Conservation (phyloP, 2,888 invertebrate species). For the Diaprepes abbreviatus region DNA sequence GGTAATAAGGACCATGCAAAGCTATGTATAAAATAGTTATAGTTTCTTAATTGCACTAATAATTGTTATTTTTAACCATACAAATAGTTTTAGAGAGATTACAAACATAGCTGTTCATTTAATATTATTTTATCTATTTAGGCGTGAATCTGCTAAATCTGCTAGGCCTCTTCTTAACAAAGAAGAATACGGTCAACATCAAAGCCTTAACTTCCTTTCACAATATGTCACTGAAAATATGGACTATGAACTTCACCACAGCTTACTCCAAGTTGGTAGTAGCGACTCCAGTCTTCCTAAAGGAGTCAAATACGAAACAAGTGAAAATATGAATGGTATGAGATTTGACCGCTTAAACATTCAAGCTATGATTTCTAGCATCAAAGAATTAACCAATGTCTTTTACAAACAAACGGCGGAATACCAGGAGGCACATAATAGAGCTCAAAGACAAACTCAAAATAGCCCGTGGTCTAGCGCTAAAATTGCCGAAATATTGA, state of each 20-base stretch:
- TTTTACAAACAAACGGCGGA: constrained; percentile 58
- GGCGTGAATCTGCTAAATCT: constrained; percentile 62
- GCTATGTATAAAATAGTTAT: too few relatives aligned
- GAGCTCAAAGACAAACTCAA: neutral
- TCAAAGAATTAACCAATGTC: constrained; percentile 63
- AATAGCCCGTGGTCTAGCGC: constrained; percentile 68
- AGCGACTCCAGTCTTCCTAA: constrained; percentile 73
- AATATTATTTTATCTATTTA: constrained; percentile 23
- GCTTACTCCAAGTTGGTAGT: constrained; percentile 70
- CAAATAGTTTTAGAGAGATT: too few relatives aligned
- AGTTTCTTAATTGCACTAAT: too few relatives aligned
- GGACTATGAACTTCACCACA: constrained; percentile 67
- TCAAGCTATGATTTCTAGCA: constrained; percentile 66
- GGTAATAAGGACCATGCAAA: too few relatives aligned
- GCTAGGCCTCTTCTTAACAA: constrained; percentile 65
- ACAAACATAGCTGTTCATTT: too few relatives aligned
- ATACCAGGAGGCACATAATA: constrained; percentile 48
- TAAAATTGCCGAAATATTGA: constrained; percentile 72
- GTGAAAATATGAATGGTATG: constrained; percentile 63
- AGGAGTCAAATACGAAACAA: constrained; percentile 59
- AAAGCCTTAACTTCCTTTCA: constrained; percentile 68
- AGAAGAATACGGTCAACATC: constrained; percentile 67
- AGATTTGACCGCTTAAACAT: constrained; percentile 56
- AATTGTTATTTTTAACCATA: too few relatives aligned
- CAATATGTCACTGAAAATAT: constrained; percentile 66